phyloP scores from a whole-genome alignment of 2,888 invertebrate species.

The Carcina quercana region DNA sequence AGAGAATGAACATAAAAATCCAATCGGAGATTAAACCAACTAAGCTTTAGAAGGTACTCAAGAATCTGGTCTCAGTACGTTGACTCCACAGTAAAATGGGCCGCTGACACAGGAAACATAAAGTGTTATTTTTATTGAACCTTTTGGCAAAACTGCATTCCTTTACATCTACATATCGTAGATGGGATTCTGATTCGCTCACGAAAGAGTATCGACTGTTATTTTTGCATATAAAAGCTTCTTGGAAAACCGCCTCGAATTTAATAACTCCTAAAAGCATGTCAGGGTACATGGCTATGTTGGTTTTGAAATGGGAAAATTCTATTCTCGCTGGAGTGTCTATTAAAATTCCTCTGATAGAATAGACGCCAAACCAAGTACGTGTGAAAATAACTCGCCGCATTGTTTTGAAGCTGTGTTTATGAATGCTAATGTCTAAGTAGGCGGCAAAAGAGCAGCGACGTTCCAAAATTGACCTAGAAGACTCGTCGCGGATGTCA shows the following conservation, averaged over 20 bases:
- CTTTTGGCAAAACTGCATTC: slow-evolving; percentile 59
- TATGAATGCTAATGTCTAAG: slow-evolving; percentile 27
- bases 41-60: slow-evolving; percentile 33
- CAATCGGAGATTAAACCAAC: slow-evolving; percentile 40
- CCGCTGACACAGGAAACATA: slow-evolving; percentile 64
- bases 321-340: too few relatives aligned
- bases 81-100: slow-evolving; percentile 62
- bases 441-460: slow-evolving; percentile 28
- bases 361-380: too few relatives aligned
- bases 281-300: too few relatives aligned
- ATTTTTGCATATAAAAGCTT: too few relatives aligned
- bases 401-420: slow-evolving; percentile 30
- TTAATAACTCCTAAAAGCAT: too few relatives aligned
- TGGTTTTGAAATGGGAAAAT: too few relatives aligned
- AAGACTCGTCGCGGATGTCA: slow-evolving; percentile 30
- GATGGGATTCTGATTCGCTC: too few relatives aligned
- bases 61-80: slow-evolving; percentile 48
- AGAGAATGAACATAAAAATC: slow-evolving; percentile 26
- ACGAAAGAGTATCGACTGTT: too few relatives aligned
- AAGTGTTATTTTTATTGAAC: slow-evolving; percentile 62
- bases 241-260: too few relatives aligned
- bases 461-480: slow-evolving; percentile 44
- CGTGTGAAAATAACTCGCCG: slow-evolving; percentile 15
- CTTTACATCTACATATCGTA: slow-evolving; percentile 32
- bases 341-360: too few relatives aligned